phyloP scores from a whole-genome alignment of 2,888 invertebrate genomes.

The Prosopocoilus inquinatus region DNA sequence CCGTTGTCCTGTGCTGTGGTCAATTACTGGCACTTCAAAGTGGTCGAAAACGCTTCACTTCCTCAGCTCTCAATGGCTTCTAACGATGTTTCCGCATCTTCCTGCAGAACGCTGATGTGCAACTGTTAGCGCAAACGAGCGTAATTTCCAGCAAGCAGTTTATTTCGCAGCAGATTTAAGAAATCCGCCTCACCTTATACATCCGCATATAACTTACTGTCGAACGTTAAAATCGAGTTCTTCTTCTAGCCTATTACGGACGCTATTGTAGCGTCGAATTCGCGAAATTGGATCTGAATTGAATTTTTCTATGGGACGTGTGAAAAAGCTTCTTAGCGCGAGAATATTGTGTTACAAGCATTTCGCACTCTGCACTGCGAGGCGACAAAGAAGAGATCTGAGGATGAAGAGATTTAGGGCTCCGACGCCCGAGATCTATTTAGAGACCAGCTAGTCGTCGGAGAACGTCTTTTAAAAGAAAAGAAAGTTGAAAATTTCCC shows the following conservation, averaged over 20 bases:
- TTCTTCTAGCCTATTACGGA: slow-evolving; percentile 37
- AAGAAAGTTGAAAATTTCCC: too few species aligned
- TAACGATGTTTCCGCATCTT: not conserved
- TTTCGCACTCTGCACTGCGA: slow-evolving; percentile 1
- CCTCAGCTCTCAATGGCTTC: not conserved
- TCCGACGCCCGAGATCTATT: too few species aligned
- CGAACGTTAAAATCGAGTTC: slow-evolving; percentile 40
- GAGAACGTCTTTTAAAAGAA: not conserved
- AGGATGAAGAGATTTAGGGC: slow-evolving; percentile 12
- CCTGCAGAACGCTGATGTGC: not conserved
- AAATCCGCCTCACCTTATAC: not conserved
- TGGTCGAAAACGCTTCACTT: slow-evolving; percentile 8
- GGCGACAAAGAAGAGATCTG: slow-evolving; percentile 10
- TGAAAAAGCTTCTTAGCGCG: slow-evolving; percentile 23
- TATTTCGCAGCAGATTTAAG: not conserved
- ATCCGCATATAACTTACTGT: slow-evolving; percentile 5
- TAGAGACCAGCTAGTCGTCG: not conserved
- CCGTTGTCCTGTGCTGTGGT: slow-evolving; percentile 15
- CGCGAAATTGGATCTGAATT: slow-evolving; percentile 49
- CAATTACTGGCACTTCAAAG: slow-evolving; percentile 19
- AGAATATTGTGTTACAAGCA: slow-evolving; percentile 9
- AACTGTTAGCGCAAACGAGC: not conserved
- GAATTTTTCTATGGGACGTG: slow-evolving; percentile 35
- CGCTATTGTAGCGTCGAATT: slow-evolving; percentile 44
- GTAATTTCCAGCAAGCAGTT: not conserved